Percentiles rank a stretch among this genome's conserved stretches.
Conservation (phyloP, 92 coral and sea anemone species). For the Epizoanthus illoricatus region DNA sequence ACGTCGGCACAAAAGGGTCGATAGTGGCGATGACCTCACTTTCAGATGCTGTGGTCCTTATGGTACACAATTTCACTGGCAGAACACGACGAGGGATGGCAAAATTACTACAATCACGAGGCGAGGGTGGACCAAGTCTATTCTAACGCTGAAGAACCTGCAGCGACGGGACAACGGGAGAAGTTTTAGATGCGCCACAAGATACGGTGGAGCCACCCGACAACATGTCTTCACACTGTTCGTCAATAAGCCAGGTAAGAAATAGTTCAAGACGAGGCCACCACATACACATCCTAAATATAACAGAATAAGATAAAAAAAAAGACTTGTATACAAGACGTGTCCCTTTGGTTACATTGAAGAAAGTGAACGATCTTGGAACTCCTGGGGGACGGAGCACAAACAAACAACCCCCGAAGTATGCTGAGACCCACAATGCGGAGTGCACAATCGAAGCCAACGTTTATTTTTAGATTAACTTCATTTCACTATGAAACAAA, state of each 20-base stretch:
- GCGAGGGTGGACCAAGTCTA: conserved; percentile 20
- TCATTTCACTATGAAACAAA: too few relatives aligned
- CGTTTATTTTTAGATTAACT: too few relatives aligned
- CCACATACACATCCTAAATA: too few relatives aligned
- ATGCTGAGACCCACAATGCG: too few relatives aligned
- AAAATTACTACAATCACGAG: neutral
- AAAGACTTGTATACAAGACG: too few relatives aligned
- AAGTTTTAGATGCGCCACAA: neutral
- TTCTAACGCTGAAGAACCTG: neutral
- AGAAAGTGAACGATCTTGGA: too few relatives aligned
- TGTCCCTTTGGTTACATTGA: neutral
- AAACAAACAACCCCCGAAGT: too few relatives aligned
- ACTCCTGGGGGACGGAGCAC: too few relatives aligned
- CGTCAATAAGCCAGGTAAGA: conserved; percentile 19
- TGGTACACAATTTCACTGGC: conserved; percentile 13
- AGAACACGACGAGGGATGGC: neutral
- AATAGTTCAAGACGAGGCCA: too few relatives aligned
- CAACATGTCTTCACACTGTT: neutral
- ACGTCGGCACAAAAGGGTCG: neutral
- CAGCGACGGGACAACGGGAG: neutral
- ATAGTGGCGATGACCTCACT: neutral
- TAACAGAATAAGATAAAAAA: too few relatives aligned
- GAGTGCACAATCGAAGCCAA: too few relatives aligned
- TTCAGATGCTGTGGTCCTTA: conserved; percentile 22
- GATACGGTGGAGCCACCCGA: neutral